phyloP scores from a whole-genome alignment of 2,113 vertebrate genomes.

The Grammomys surdaster region DNA sequence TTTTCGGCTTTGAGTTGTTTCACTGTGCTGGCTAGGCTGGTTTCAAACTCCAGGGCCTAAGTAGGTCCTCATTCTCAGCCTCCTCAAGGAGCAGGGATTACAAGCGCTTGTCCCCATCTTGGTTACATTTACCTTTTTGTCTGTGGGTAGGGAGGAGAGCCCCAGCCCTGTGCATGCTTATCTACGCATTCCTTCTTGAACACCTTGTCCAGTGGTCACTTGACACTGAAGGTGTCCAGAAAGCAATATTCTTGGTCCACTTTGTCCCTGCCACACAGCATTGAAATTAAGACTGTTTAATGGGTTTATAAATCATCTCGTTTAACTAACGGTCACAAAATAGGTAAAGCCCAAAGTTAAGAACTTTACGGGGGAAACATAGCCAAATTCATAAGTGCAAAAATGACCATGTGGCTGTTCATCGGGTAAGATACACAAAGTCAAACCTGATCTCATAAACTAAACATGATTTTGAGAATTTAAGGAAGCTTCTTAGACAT shows the following conservation, averaged over 20 bases:
- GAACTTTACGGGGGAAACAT: background rate
- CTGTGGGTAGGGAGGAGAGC: background rate
- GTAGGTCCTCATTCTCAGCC: background rate
- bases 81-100: background rate
- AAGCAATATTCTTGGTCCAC: background rate
- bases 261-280: background rate
- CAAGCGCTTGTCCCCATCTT: background rate
- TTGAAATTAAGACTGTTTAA: background rate
- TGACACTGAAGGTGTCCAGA: background rate
- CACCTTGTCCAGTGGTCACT: background rate
- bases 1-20: background rate
- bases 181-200: background rate
- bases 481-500: background rate
- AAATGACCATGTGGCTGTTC: background rate
- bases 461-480: background rate
- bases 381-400: background rate
- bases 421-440: background rate
- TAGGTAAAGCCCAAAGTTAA: background rate
- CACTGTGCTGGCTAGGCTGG: background rate
- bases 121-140: background rate
- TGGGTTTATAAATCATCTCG: background rate
- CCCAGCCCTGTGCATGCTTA: background rate
- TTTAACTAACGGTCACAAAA: background rate
- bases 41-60: background rate
- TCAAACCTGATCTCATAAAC: background rate